These are phyloP conservation scores for Diabrotica balteata DNA, from an alignment of 2,888 invertebrate species.

Conservation along the genomic window DNA sequence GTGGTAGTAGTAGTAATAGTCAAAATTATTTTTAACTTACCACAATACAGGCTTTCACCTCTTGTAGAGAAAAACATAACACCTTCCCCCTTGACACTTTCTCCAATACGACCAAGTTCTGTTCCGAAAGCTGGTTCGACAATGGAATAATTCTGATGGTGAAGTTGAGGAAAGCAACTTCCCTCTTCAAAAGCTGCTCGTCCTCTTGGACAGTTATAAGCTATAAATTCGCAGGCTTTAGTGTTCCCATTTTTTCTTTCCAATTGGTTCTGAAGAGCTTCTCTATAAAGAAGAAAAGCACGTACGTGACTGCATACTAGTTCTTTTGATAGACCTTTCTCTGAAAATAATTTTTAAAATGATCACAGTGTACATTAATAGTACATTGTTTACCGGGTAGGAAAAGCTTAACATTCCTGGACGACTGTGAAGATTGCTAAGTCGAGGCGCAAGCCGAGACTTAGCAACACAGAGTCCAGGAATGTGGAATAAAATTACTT, in stretches of 20 bases:
- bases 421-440: no score
- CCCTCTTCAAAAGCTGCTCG: conserved; percentile 62
- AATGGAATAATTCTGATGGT: conserved; percentile 48
- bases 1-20: neutral
- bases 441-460: no score
- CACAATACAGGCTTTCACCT: conserved; percentile 63
- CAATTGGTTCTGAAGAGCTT: conserved; percentile 57
- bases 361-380: no score
- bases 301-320: conserved; percentile 68
- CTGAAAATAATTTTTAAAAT: conserved; percentile 36
- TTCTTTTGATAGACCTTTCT: conserved; percentile 52
- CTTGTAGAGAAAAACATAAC: conserved; percentile 65
- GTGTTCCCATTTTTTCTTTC: conserved; percentile 46
- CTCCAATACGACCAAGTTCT: conserved; percentile 55
- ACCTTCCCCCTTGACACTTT: conserved; percentile 60
- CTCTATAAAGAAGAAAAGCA: conserved; percentile 65
- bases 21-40: conserved; percentile 51
- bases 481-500: no score
- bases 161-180: conserved; percentile 63
- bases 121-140: conserved; percentile 48
- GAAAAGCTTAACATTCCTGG: no score
- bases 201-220: conserved; percentile 65
- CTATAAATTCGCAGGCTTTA: conserved; percentile 56
- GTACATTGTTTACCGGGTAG: no score
- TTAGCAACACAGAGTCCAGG: no score